A percentile compares a stretch with the other conserved stretches of the same genome.
Evolutionary conservation across 2,113 vertebrate species (phyloP).

Genomic region (Hucho hucho): DNA sequence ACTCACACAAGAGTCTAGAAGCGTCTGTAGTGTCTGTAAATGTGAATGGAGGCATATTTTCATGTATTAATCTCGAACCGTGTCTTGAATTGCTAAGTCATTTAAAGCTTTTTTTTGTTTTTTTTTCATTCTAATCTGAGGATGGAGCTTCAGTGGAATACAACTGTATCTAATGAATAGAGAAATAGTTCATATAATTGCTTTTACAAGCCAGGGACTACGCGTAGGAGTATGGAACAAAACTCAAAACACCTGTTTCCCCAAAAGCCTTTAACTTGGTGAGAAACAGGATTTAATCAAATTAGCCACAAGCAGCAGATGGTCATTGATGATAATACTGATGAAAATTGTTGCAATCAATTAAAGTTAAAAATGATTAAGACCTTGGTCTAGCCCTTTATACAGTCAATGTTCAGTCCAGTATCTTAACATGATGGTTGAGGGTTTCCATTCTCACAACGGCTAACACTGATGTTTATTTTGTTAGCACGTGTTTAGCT

Average conservation of each 20-base stretch:
- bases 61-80: background rate
- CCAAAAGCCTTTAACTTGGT: conserved; percentile 45
- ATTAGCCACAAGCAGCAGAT: conserved; percentile 30
- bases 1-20: conserved; percentile 1
- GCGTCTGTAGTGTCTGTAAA: background rate
- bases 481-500: too few species aligned
- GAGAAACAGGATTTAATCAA: conserved; percentile 38
- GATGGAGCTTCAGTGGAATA: background rate
- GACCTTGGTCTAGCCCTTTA: background rate
- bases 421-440: too few species aligned
- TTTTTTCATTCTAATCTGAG: background rate
- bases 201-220: background rate
- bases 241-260: conserved; percentile 51
- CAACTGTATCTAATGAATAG: background rate
- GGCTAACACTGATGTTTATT: too few species aligned
- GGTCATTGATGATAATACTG: conserved; percentile 44
- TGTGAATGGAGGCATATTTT: conserved; percentile 3
- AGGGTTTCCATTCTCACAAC: too few species aligned
- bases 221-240: background rate
- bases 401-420: background rate
- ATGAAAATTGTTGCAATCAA: conserved; percentile 46
- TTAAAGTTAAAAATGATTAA: conserved; percentile 39
- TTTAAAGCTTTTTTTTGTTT: conserved; percentile 6
- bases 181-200: background rate
- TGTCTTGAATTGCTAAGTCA: background rate